Evolutionary conservation across 2,888 invertebrate genomes (phyloP).

Genomic region (Camptogramma bilineatum): DNA sequence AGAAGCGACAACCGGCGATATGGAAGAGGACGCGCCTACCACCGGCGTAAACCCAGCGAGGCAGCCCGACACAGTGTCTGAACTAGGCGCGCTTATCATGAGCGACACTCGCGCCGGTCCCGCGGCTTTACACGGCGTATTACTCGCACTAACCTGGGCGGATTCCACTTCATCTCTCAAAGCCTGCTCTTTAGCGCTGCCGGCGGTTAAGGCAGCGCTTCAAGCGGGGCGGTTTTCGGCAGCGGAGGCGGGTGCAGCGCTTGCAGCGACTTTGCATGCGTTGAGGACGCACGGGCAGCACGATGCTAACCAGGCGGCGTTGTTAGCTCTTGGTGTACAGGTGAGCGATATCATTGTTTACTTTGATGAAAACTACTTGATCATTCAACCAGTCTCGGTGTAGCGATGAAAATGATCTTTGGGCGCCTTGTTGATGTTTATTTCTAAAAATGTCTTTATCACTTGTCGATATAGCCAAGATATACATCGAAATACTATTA

Average conservation of each 20-base stretch:
- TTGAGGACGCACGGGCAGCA: constrained; percentile 95
- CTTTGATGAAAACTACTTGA: not conserved
- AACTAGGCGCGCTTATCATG: constrained; percentile 91
- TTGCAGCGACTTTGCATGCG: constrained; percentile 91
- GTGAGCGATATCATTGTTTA: constrained; percentile 60
- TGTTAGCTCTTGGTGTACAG: constrained; percentile 92
- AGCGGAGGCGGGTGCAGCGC: constrained; percentile 84
- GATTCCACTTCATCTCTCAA: constrained; percentile 93
- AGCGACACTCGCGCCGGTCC: constrained; percentile 76
- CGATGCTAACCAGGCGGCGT: constrained; percentile 93
- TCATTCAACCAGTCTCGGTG: too few relatives aligned
- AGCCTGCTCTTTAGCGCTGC: constrained; percentile 90
- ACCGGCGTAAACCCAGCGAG: constrained; percentile 73
- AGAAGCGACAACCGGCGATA: constrained; percentile 86
- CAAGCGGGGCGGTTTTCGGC: constrained; percentile 82
- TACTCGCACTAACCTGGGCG: constrained; percentile 89
- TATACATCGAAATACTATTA: too few relatives aligned
- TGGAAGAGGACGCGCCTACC: constrained; percentile 86
- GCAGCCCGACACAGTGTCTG: constrained; percentile 89
- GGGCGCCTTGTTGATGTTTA: too few relatives aligned
- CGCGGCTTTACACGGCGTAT: constrained; percentile 67
- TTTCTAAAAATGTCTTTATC: too few relatives aligned
- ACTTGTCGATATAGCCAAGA: too few relatives aligned
- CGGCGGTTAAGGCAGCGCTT: constrained; percentile 86
- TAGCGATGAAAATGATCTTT: too few relatives aligned